phyloP scores from a whole-genome alignment of 1,140 invertebrate species.

The Megalopta genalis region DNA sequence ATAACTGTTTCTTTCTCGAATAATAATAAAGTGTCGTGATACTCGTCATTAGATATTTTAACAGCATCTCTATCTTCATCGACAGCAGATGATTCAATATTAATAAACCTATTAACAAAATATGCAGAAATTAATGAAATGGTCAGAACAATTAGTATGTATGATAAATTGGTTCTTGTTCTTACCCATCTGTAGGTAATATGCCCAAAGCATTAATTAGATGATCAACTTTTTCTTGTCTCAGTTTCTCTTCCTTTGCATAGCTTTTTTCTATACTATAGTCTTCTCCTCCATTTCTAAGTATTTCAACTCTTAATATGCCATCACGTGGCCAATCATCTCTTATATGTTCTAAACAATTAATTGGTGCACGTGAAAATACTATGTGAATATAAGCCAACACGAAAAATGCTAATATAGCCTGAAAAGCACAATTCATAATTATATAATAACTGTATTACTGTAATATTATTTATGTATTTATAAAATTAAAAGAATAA shows the following conservation, averaged over 20 bases:
- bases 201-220: slow-evolving; percentile 84
- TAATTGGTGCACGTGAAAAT: slow-evolving; percentile 95
- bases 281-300: slow-evolving; percentile 85
- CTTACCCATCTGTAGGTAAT: slow-evolving; percentile 85
- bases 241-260: slow-evolving; percentile 87
- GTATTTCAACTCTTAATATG: slow-evolving; percentile 96
- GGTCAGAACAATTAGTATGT: slow-evolving; percentile 6
- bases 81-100: slow-evolving; percentile 85
- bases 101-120: slow-evolving; percentile 81
- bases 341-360: slow-evolving; percentile 94
- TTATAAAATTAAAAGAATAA: slow-evolving; percentile 2
- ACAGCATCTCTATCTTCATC: slow-evolving; percentile 77
- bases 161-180: slow-evolving; percentile 19
- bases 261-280: slow-evolving; percentile 91
- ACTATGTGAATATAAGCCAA: slow-evolving; percentile 97
- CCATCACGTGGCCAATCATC: slow-evolving; percentile 97
- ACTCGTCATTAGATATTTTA: slow-evolving; percentile 72
- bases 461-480: background rate
- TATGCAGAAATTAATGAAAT: background rate
- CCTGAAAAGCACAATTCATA: slow-evolving; percentile 80
- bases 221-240: slow-evolving; percentile 85
- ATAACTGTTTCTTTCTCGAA: slow-evolving; percentile 64
- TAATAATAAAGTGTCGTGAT: slow-evolving; percentile 69
- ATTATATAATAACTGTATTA: background rate
- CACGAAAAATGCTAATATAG: slow-evolving; percentile 93